Evolutionary conservation across 1,140 invertebrate genomes (phyloP), one percentile per base, ranked within the genome.

Genomic region (Helicoverpa zea): DNA sequence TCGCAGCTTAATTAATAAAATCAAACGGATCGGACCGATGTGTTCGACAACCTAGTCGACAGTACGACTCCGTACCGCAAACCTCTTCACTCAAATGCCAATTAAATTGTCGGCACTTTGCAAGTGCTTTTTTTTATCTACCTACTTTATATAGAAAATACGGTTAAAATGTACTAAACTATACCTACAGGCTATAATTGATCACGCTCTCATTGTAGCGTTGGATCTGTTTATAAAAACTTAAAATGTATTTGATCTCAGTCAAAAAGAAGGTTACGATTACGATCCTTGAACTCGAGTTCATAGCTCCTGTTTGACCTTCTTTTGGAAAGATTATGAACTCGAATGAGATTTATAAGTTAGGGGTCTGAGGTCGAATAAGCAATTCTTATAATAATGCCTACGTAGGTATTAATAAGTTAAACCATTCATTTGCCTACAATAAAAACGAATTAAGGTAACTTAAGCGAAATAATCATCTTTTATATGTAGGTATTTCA

Each of bases 1-100:
- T 54, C 23, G 61, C 30, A 56, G 81, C 58, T 83, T 78, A 85
- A 86, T 84, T 86, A 88, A 85, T 81, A 82, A 80, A 83, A 81
- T 84, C 74, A 82, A 83, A 79, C 56, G 66, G 76, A 82, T 80
- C 79, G 61, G 49, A 74, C 51, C 49, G 49, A 66, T 56, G 54
- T 72, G 54, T 79, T 70, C 77, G 43, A 79, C 61, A 35, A 16
- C 47, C 23, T 35, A 56, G 56, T 49, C 49, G 61, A 58, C 51
- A 35, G 52, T 23, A 16, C 54, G 68, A 43, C 54, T 74, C 16
- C 12, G 52, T 58, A 73, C 74, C 59, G 35, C 76, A 58, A 68
- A 58, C n/a, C 76, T 79, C 52, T 68, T 47, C 64, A 79, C 29
- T 23, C 63, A 35, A 78, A 68, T 78, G 49, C 75, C 59, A 77